phyloP scores from a whole-genome alignment of 1,140 invertebrate species.

The Diorhabda elongata region DNA sequence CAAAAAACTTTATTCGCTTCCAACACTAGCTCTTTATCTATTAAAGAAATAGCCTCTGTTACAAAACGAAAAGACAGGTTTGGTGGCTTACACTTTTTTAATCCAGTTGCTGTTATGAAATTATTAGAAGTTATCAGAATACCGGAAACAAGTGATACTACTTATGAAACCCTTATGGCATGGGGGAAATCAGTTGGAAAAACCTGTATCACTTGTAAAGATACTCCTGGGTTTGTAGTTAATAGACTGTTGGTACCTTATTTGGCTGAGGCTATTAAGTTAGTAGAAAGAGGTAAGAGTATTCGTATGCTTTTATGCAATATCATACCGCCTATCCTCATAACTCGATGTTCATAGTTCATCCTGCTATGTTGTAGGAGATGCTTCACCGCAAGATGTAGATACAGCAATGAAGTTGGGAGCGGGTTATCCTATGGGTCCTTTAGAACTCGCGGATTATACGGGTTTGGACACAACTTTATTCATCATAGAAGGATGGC shows the following conservation, averaged over 20 bases:
- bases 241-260: conserved; percentile 79
- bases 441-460: conserved; percentile 76
- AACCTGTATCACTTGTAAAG: conserved; percentile 74
- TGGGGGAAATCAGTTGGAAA: conserved; percentile 80
- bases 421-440: conserved; percentile 83
- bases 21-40: conserved; percentile 85
- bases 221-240: conserved; percentile 83
- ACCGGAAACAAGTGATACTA: conserved; percentile 68
- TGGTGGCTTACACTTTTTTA: conserved; percentile 87
- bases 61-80: conserved; percentile 57
- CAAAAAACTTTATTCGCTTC: conserved; percentile 74
- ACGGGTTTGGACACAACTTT: conserved; percentile 71
- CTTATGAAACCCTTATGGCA: conserved; percentile 64
- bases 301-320: background rate
- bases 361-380: conserved; percentile 48
- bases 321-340: too few species aligned
- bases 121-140: conserved; percentile 73
- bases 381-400: conserved; percentile 68
- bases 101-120: conserved; percentile 89
- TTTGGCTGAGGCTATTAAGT: conserved; percentile 66
- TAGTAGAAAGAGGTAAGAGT: conserved; percentile 68
- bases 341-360: background rate
- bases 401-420: conserved; percentile 83
- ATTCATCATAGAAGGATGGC: conserved; percentile 68
- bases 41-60: conserved; percentile 76